Base-by-base conservation (phyloP, 2,888 invertebrate species). In the Cheilosia urbana region DNA sequence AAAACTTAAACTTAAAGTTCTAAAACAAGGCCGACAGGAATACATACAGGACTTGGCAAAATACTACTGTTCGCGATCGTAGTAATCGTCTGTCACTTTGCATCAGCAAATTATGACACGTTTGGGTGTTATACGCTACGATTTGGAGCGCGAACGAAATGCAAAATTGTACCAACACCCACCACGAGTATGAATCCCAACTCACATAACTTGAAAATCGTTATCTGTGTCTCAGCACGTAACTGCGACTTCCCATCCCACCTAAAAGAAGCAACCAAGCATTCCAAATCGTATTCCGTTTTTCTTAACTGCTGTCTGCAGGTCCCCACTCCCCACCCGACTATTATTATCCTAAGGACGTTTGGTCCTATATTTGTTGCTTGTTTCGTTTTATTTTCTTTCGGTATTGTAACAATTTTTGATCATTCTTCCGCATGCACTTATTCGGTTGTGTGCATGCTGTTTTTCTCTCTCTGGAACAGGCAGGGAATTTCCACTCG, bases 261-360 rank as follows among this genome's bases (percentile, higher is more conserved):
- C 21, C 49, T 5, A 19, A 34, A 30, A 49, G 5, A 30, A 49
- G 5, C 63, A 69, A 19, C 62, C 37, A 47, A 9, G 71, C 58
- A 58, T 73, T 60, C 45, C 37, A 34, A 75, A 75, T 68, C 17
- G 55, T 55, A 57, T 75, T 68, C 55, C 24, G 58, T 62, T 62
- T 53, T 72, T 51, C 47, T 49, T 55, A n/a, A 45, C n/a, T 71
- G 68, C 15, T 71, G 71, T 60, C 65, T 71, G 65, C 45, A 71
- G 58, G 60, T 82, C 51, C 53, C 69, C 65, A 2, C 30, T 82
- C 51, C 53, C 69, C 65, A 2, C 30, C 30, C 9, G 13, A 37
- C 60, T 40, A 71, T 42, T 82, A 66, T 77, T 82, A 45, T 82
- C 65, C 77, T 24, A 77, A 71, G 82, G 71, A 77, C 75, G 63